Conservation (phyloP, 2,797 vertebrate genomes). For the Mycteria americana region DNA sequence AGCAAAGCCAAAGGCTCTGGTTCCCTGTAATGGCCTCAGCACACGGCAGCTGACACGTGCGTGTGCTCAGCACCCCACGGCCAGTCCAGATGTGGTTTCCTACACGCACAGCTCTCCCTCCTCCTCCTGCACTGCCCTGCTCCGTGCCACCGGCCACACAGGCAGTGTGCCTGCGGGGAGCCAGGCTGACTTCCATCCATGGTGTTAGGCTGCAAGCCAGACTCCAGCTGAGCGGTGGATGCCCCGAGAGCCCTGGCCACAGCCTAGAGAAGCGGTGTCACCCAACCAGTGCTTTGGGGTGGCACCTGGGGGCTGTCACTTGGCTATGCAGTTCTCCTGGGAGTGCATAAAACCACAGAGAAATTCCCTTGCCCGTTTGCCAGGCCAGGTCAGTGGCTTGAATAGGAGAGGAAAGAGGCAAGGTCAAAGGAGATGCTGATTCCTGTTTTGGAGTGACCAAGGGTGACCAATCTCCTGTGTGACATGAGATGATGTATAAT, state of each 20-base stretch:
- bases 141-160: fast-evolving
- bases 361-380: neutral
- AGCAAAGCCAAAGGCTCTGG: neutral
- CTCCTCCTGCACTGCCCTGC: neutral
- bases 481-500: neutral
- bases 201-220: neutral
- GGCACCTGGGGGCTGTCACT: neutral
- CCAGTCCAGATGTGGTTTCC: neutral
- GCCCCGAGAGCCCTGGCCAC: neutral
- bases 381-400: neutral
- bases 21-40: neutral
- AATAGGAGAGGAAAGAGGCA: neutral
- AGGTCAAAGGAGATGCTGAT: neutral
- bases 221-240: neutral
- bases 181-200: neutral
- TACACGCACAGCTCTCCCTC: neutral
- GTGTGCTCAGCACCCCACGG: neutral
- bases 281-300: neutral
- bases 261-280: neutral
- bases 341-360: neutral
- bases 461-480: neutral
- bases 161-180: neutral
- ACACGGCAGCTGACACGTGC: neutral
- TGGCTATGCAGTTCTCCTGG: neutral
- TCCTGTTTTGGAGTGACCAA: neutral